Evolutionary conservation across 2,888 invertebrate genomes (phyloP), one percentile per base, ranked within the genome.

Genomic region (Drosophila cognata): DNA sequence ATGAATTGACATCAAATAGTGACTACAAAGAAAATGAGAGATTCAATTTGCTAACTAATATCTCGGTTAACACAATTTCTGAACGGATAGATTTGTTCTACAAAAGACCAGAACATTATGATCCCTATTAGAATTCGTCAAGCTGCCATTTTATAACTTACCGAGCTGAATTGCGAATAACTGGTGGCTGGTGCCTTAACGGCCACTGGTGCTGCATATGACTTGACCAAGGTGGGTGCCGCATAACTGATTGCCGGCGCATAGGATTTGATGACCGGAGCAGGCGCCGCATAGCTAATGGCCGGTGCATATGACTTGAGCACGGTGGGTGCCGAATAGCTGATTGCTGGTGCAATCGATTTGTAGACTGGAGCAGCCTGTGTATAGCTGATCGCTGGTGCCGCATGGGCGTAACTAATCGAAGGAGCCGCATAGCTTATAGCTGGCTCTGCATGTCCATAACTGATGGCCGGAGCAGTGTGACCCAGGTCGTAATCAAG

Each of bases 151-250:
- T 13, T 38, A 0, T 21, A 29, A 43, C 79, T 84, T 88, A 93
- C 93, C 85, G 92, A 92, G 91, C 95, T 94, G 93, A 95, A 84
- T 91, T 93, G 94, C 0, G 95, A 94, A 89, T 95, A 95, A 92
- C 95, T 95, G 36, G 94, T 95, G 65, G 95, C 94, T 10, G 80
- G 80, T 29, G 79, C 89, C 60, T 92, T 86, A 4, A 91, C 77
- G 11, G 89, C 81, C 8, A 51, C 51, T 5, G 92, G 91, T 7
- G 90, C 89, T 25, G 85, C 82, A 38, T 80, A 69, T 4, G 82
- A 82, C 50, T 81, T 73, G 28, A 80, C 57, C 56, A 82, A 70
- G 6, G 48, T 71, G 7, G 87, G 76, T 4, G 85, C 84, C 1
- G 84, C 82, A 62, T 88, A 87, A 16, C 78, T 77, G n/a, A 89